phyloP scores from a whole-genome alignment of 2,113 vertebrate genomes.

The Takifugu bimaculatus region DNA sequence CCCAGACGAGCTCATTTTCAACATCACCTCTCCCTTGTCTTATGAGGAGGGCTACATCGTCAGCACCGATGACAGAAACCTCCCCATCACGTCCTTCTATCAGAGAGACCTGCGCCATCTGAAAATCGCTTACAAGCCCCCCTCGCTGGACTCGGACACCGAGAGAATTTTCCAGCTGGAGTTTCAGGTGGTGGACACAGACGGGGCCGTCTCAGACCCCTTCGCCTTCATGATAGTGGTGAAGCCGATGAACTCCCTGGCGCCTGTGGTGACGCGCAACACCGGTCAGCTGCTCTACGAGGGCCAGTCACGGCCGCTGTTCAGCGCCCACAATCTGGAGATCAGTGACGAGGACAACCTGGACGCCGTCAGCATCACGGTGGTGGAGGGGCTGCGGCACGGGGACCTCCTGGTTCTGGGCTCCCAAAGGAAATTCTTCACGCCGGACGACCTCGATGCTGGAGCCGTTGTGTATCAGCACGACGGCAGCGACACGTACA shows the following conservation, averaged over 20 bases:
- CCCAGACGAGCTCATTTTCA: slow-evolving; percentile 84
- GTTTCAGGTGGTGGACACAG: slow-evolving; percentile 86
- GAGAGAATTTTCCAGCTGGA: slow-evolving; percentile 92
- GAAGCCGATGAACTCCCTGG: slow-evolving; percentile 92
- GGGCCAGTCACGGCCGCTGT: slow-evolving; percentile 88
- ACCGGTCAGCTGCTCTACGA: slow-evolving; percentile 91
- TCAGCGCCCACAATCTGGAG: slow-evolving; percentile 79
- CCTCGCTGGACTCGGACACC: slow-evolving; percentile 80
- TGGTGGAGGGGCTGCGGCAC: slow-evolving; percentile 86
- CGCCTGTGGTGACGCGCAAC: slow-evolving; percentile 88
- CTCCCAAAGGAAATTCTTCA: slow-evolving; percentile 79
- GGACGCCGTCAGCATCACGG: slow-evolving; percentile 78
- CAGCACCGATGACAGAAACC: slow-evolving; percentile 90
- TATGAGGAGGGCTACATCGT: slow-evolving; percentile 88
- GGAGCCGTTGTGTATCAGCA: slow-evolving; percentile 88
- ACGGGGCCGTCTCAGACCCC: slow-evolving; percentile 87
- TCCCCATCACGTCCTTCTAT: slow-evolving; percentile 89
- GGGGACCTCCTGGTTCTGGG: slow-evolving; percentile 82
- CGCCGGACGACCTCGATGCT: slow-evolving; percentile 77
- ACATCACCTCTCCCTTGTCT: slow-evolving; percentile 85
- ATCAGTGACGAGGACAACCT: slow-evolving; percentile 90
- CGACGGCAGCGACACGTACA: slow-evolving; percentile 86
- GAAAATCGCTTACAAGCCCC: slow-evolving; percentile 90
- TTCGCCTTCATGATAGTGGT: slow-evolving; percentile 94
- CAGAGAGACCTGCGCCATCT: slow-evolving; percentile 85